Percentiles rank a stretch among this genome's conserved stretches.
Evolutionary conservation across 2,888 invertebrate genomes (phyloP).

Genomic region (Acrocera orbiculus): DNA sequence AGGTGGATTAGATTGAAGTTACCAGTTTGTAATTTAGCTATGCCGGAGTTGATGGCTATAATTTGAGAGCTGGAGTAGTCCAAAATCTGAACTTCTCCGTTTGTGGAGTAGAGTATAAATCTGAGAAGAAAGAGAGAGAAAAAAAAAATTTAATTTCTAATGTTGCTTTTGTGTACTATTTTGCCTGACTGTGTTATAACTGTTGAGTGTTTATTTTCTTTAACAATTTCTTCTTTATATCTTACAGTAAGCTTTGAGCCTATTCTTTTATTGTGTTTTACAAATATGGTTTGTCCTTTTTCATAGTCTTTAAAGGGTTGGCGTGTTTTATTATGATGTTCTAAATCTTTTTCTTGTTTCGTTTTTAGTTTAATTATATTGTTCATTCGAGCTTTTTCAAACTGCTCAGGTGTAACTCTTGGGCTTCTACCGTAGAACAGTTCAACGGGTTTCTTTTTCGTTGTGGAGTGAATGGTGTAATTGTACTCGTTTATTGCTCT

Average conservation of each 20-base stretch:
- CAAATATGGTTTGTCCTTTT: slow-evolving; percentile 8
- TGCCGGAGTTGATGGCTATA: too few species aligned
- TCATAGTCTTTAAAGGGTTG: slow-evolving; percentile 9
- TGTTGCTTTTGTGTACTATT: neutral
- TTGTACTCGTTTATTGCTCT: slow-evolving; percentile 11
- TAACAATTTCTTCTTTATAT: slow-evolving; percentile 9
- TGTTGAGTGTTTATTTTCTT: slow-evolving; percentile 4
- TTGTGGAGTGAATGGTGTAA: slow-evolving; percentile 10
- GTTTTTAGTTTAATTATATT: slow-evolving; percentile 9
- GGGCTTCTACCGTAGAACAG: slow-evolving; percentile 9
- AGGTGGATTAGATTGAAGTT: too few species aligned
- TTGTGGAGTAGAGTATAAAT: too few species aligned
- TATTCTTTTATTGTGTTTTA: slow-evolving; percentile 12
- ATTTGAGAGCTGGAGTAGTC: too few species aligned
- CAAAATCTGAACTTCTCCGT: too few species aligned
- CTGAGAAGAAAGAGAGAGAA: too few species aligned
- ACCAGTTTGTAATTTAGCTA: too few species aligned
- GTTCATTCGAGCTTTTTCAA: slow-evolving; percentile 7
- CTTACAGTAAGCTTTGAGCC: too few species aligned
- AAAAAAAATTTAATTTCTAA: slow-evolving; percentile 1
- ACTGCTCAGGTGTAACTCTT: slow-evolving; percentile 7
- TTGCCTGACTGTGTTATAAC: neutral
- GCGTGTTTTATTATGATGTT: slow-evolving; percentile 11
- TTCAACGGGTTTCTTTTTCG: slow-evolving; percentile 10
- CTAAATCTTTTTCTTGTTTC: slow-evolving; percentile 9